phyloP scores from a whole-genome alignment of 2,888 invertebrate species.

The Rhagonycha fulva region DNA sequence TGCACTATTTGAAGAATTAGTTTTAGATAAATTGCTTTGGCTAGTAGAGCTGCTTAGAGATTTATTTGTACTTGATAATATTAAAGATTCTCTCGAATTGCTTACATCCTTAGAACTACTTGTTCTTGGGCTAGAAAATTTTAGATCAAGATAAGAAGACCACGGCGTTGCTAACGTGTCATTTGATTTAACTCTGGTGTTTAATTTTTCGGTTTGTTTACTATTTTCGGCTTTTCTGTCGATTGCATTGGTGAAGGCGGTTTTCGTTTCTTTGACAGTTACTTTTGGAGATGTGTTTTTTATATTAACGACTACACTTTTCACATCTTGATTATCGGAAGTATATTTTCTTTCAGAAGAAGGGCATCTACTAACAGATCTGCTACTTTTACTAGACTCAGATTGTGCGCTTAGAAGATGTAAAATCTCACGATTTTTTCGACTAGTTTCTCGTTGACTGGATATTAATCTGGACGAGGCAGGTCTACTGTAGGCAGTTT shows the following conservation, averaged over 20 bases:
- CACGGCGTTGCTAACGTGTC: conserved; percentile 59
- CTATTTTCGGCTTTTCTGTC: background rate
- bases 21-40: background rate
- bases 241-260: background rate
- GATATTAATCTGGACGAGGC: conserved; percentile 39
- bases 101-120: conserved; percentile 27
- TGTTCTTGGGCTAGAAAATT: conserved; percentile 52
- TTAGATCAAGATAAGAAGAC: conserved; percentile 64
- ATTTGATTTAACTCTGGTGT: background rate
- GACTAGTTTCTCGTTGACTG: conserved; percentile 47
- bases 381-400: conserved; percentile 44
- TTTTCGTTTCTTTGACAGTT: conserved; percentile 41
- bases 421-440: conserved; percentile 52
- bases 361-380: conserved; percentile 47
- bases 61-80: conserved; percentile 33
- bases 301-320: conserved; percentile 68
- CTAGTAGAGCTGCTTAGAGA: conserved; percentile 1
- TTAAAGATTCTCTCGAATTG: conserved; percentile 41
- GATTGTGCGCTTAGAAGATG: conserved; percentile 49
- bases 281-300: conserved; percentile 78
- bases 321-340: conserved; percentile 45
- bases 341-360: conserved; percentile 29
- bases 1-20: too few species aligned
- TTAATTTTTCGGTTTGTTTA: background rate
- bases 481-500: conserved; percentile 51